Conservation (phyloP, 1,140 invertebrate genomes). For the Orussus abietinus region DNA sequence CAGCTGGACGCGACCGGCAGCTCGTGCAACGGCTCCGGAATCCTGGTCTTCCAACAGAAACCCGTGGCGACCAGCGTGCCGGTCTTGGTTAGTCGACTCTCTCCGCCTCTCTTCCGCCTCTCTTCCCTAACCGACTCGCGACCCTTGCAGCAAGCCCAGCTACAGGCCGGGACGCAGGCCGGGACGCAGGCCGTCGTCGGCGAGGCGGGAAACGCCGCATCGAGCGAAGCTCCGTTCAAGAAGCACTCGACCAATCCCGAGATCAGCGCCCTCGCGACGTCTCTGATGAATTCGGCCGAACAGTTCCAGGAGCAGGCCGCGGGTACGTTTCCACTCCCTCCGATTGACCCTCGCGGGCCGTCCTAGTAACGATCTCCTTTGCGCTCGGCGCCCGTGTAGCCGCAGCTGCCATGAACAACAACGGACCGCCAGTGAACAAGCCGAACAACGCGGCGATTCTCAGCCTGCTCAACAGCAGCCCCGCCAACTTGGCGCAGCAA, state of each 20-base stretch:
- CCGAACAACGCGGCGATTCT: constrained; percentile 66
- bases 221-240: constrained; percentile 56
- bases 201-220: constrained; percentile 40
- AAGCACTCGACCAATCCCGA: constrained; percentile 67
- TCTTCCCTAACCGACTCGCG: no score
- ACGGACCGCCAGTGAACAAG: constrained; percentile 45
- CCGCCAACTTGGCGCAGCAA: constrained; percentile 55
- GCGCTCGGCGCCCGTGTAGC: constrained; percentile 50
- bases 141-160: constrained; percentile 57
- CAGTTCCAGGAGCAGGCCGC: constrained; percentile 70
- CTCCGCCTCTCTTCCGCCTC: no score
- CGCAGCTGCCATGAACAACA: constrained; percentile 53
- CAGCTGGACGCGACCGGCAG: constrained; percentile 39
- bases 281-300: constrained; percentile 75
- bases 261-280: constrained; percentile 71
- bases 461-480: constrained; percentile 69
- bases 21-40: constrained; percentile 54
- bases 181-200: constrained; percentile 39
- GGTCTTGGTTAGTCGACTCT: constrained; percentile 51
- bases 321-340: constrained; percentile 40
- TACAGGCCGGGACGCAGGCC: constrained; percentile 52
- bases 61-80: constrained; percentile 53
- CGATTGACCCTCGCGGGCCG: no score
- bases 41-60: constrained; percentile 56
- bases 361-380: neutral